Evolutionary conservation across 2,113 vertebrate genomes (phyloP).

Genomic region (Anolis sagrei): DNA sequence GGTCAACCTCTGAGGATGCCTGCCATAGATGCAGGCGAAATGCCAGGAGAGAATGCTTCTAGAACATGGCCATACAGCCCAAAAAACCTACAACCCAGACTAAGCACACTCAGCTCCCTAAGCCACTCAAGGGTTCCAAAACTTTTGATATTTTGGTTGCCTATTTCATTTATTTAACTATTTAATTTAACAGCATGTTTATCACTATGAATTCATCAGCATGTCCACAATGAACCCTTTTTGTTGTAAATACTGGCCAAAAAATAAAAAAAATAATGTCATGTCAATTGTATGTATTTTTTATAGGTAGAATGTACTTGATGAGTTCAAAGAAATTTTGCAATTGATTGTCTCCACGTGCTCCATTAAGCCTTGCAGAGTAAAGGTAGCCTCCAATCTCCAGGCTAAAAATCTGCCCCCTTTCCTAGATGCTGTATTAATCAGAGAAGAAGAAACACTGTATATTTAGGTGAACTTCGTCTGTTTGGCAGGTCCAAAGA

Average conservation of each 20-base stretch:
- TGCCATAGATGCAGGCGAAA: too few relatives aligned
- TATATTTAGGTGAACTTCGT: not conserved
- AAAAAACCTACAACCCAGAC: too few relatives aligned
- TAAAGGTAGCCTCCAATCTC: not conserved
- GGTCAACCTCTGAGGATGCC: too few relatives aligned
- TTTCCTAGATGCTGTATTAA: too few relatives aligned
- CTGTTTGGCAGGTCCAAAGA: too few relatives aligned
- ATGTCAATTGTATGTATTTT: not conserved
- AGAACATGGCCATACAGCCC: too few relatives aligned
- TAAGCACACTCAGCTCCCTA: too few relatives aligned
- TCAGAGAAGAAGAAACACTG: not conserved
- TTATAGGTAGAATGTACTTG: not conserved
- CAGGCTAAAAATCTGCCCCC: not conserved
- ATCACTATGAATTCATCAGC: not conserved
- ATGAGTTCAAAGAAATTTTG: constrained; percentile 32
- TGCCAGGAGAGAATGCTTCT: too few relatives aligned
- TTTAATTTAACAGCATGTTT: not conserved
- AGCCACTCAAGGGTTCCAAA: too few relatives aligned
- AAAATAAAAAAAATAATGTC: not conserved
- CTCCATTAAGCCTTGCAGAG: constrained; percentile 60
- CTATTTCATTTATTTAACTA: too few relatives aligned
- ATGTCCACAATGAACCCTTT: not conserved
- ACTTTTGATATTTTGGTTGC: too few relatives aligned
- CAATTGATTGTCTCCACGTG: constrained; percentile 55
- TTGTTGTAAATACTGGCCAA: not conserved